These are phyloP conservation scores for Atherinosoma microstoma DNA, from an alignment of 2,797 vertebrate genomes.

Conservation along the genomic window DNA sequence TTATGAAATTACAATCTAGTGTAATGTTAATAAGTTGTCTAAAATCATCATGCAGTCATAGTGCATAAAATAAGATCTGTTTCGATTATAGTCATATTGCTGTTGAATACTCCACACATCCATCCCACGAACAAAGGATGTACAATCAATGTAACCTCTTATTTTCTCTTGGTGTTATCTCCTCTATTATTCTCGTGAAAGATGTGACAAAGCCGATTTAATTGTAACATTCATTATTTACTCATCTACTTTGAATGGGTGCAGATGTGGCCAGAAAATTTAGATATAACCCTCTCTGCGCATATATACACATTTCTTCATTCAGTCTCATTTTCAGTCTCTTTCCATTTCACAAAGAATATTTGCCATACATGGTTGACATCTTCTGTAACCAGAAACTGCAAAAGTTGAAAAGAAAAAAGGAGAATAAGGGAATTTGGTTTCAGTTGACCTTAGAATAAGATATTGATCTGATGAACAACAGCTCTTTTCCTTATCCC, in stretches of 20 bases:
- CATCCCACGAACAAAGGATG: neutral
- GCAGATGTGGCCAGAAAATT: neutral
- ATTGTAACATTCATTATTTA: neutral
- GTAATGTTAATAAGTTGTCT: no score
- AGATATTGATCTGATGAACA: constrained; percentile 65
- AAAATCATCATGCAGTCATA: neutral
- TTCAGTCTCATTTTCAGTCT: neutral
- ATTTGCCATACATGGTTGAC: constrained; percentile 15
- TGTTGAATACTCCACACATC: neutral
- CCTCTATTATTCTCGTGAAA: neutral
- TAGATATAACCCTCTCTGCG: neutral
- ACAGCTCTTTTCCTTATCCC: constrained; percentile 30
- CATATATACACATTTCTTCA: neutral
- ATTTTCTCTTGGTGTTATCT: neutral
- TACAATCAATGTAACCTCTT: neutral
- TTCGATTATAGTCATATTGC: neutral
- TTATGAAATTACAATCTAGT: no score
- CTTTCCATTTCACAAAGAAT: neutral
- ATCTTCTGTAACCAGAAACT: neutral
- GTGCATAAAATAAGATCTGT: neutral
- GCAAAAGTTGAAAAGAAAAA: constrained; percentile 21
- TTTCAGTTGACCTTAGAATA: constrained; percentile 57
- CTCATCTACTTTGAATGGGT: neutral
- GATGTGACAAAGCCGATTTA: neutral
- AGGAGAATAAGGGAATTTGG: constrained; percentile 31